phyloP scores from a whole-genome alignment of 2,888 invertebrate species.

The Synanthedon vespiformis region DNA sequence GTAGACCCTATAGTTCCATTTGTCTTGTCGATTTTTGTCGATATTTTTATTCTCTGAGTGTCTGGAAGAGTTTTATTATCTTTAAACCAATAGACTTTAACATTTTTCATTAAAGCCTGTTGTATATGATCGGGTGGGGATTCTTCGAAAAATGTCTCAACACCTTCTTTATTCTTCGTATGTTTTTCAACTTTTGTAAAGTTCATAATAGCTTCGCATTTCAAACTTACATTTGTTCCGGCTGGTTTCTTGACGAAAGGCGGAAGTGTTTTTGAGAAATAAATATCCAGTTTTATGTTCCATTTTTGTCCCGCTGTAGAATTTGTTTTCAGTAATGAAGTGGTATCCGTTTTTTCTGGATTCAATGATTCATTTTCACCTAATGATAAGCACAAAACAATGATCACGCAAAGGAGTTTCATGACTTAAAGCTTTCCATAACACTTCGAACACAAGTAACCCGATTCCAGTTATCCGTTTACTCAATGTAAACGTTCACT shows the following conservation, averaged over 20 bases:
- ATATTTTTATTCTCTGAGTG: constrained; percentile 31
- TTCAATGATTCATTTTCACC: constrained; percentile 33
- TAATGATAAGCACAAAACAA: constrained; percentile 44
- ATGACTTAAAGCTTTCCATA: constrained; percentile 57
- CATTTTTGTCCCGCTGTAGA: constrained; percentile 50
- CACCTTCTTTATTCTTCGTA: constrained; percentile 48
- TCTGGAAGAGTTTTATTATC: constrained; percentile 36
- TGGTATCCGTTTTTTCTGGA: constrained; percentile 33
- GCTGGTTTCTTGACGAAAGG: constrained; percentile 28
- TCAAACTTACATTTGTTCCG: constrained; percentile 42
- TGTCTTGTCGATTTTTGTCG: constrained; percentile 46
- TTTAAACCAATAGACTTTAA: constrained; percentile 58
- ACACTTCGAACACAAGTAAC: constrained; percentile 18
- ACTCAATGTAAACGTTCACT: background rate
- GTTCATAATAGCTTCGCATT: constrained; percentile 58
- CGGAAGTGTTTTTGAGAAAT: constrained; percentile 52
- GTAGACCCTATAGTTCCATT: constrained; percentile 52
- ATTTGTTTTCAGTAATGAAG: constrained; percentile 35
- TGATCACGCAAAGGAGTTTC: constrained; percentile 51
- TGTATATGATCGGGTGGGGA: constrained; percentile 51
- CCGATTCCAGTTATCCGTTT: background rate
- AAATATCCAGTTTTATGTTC: constrained; percentile 58
- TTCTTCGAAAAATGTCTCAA: constrained; percentile 43
- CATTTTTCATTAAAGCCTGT: constrained; percentile 48
- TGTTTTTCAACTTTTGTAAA: constrained; percentile 53